Base-by-base conservation (phyloP, 2,888 invertebrate genomes). In the Tinea semifulvella region DNA sequence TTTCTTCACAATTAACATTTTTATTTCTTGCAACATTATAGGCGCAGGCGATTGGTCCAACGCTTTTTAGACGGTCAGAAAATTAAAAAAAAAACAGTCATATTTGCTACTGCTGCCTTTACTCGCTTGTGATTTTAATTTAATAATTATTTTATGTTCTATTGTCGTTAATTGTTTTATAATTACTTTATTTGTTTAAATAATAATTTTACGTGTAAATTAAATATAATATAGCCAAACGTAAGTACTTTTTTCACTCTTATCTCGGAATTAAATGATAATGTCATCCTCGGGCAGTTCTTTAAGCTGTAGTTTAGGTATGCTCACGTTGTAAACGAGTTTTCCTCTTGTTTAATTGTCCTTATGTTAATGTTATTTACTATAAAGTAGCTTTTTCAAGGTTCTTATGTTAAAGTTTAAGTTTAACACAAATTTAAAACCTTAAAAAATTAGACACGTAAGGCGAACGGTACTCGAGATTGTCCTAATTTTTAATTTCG, bases 321-420 rank as follows among this genome's bases (percentile, higher is more conserved):
- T n/a, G 6, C 22, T 40, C 40, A 40, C 22, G n/a, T 20, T 40
- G 40, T 2, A 63, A 68, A 71, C 70, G 52, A 61, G 70, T 70
- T 69, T 68, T 64, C 56, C 63, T 56, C 58, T 57, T 60, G 53
- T 67, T 69, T 71, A 67, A 56, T 54, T 49, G 44, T 58, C 56
- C 52, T 47, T 59, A 65, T 60, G 59, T 53, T 58, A 60, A 56
- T 63, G 56, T 49, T 50, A 40, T 22, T 40, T 36, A 36, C 36
- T 16, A n/a, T 36, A 36, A 36, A 18, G 36, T 16, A n/a, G 18
- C 16, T 36, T 2, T 36, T 36, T 36, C 36, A 36, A 36, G 36
- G 36, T 36, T 31, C 13, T n/a, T 31, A 31, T 31, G 31, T 31
- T 13, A 13, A 13, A 2, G 14, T 31, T 13, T 31, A 14, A 31